Conservation (phyloP, 2,888 invertebrate species). For the Sinhomidia bicolor region DNA sequence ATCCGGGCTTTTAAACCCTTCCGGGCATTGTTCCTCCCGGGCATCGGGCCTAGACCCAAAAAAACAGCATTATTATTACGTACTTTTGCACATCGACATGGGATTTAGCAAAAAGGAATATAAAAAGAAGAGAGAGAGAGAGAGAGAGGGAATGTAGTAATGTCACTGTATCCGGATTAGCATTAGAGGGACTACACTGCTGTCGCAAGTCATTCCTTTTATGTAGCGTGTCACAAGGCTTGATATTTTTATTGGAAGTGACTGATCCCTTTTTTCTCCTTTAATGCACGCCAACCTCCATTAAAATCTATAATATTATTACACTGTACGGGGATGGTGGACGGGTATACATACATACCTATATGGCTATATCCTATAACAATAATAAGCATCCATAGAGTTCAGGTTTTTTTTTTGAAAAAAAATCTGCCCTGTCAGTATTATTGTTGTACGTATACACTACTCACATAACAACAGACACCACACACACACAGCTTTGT, state of each 20-base stretch:
- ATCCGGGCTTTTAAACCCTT: too few relatives aligned
- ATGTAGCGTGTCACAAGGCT: conserved; percentile 41
- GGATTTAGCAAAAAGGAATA: conserved; percentile 49
- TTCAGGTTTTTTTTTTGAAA: too few relatives aligned
- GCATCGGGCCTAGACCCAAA: too few relatives aligned
- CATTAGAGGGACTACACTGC: conserved; percentile 56
- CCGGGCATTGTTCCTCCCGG: too few relatives aligned
- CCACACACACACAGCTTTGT: too few relatives aligned
- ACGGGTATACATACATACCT: not conserved
- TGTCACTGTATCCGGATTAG: conserved; percentile 58
- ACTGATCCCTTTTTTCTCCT: conserved; percentile 61
- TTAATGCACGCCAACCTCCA: not conserved
- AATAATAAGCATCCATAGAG: not conserved
- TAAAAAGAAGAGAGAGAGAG: too few relatives aligned
- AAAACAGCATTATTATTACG: too few relatives aligned
- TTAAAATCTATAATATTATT: not conserved
- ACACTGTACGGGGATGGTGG: not conserved
- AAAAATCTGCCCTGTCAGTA: conserved; percentile 13
- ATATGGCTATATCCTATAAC: too few relatives aligned
- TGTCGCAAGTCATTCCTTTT: conserved; percentile 66
- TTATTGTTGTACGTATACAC: conserved; percentile 24
- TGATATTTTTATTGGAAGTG: conserved; percentile 66
- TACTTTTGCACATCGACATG: conserved; percentile 53
- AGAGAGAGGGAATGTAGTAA: too few relatives aligned
- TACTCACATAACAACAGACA: too few relatives aligned